Conservation (phyloP, 2,888 invertebrate genomes). For the Panzeria rudis region DNA sequence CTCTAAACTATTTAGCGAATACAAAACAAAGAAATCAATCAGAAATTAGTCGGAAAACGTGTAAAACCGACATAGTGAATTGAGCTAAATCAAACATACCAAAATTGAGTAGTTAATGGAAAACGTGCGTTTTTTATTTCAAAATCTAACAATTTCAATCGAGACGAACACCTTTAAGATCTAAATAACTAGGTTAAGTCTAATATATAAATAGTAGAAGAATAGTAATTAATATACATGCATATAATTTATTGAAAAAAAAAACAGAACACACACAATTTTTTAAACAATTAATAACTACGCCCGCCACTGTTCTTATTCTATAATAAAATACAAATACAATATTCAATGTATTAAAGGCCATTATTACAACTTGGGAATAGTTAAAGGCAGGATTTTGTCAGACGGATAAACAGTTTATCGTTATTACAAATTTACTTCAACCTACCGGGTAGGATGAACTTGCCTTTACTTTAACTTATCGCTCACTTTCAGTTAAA, state of each 20-base stretch:
- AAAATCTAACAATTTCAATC: neutral
- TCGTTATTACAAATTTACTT: no score
- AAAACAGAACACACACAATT: neutral
- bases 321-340: conserved; percentile 10
- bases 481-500: no score
- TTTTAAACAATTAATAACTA: conserved; percentile 22
- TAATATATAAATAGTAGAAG: neutral
- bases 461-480: no score
- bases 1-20: no score
- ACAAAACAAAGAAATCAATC: no score
- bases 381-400: no score
- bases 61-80: no score
- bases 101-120: neutral
- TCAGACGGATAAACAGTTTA: no score
- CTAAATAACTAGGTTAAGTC: conserved; percentile 5
- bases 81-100: no score
- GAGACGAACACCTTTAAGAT: neutral
- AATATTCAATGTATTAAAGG: conserved; percentile 29
- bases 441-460: no score
- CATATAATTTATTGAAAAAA: conserved; percentile 37
- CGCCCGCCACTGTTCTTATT: conserved; percentile 5
- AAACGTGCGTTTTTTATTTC: neutral
- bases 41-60: no score
- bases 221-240: conserved; percentile 30
- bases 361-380: no score